These are phyloP conservation scores for Urocynchramus pylzowi DNA, from an alignment of 2,113 vertebrate genomes.

Conservation along the genomic window DNA sequence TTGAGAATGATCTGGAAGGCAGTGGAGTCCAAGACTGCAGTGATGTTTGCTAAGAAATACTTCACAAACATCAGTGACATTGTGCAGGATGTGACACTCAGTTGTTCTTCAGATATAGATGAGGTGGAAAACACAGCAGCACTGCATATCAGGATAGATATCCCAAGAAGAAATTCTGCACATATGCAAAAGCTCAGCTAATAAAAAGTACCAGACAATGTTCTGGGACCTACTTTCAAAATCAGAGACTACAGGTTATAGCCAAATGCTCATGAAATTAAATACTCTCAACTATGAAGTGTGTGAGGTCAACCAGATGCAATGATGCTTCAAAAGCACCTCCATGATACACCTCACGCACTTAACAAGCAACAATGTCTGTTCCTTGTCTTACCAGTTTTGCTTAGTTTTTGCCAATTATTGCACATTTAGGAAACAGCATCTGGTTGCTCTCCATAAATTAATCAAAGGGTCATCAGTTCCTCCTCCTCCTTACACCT, in stretches of 20 bases:
- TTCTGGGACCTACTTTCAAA: not conserved
- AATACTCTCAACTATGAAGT: not conserved
- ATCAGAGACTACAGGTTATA: not conserved
- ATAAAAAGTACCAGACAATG: not conserved
- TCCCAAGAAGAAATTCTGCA: not conserved
- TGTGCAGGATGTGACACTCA: not conserved
- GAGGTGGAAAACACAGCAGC: not conserved
- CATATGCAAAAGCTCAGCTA: not conserved
- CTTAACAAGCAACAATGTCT: not conserved
- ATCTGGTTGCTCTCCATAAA: not conserved
- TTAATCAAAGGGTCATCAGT: not conserved
- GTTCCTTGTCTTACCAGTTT: not conserved
- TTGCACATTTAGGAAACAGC: not conserved
- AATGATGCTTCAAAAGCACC: not conserved
- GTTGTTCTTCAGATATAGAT: not conserved
- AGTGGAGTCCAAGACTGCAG: not conserved
- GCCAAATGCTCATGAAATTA: not conserved
- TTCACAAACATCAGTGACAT: not conserved
- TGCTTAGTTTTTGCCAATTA: not conserved
- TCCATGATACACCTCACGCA: not conserved
- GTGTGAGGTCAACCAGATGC: not conserved
- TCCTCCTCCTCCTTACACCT: not conserved
- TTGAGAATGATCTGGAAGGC: not conserved
- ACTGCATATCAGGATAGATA: not conserved
- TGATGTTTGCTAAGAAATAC: not conserved